A percentile compares a stretch with the other conserved stretches of the same genome.
phyloP scores from a whole-genome alignment of 2,888 invertebrate genomes.

The Conchocele bisecta region DNA sequence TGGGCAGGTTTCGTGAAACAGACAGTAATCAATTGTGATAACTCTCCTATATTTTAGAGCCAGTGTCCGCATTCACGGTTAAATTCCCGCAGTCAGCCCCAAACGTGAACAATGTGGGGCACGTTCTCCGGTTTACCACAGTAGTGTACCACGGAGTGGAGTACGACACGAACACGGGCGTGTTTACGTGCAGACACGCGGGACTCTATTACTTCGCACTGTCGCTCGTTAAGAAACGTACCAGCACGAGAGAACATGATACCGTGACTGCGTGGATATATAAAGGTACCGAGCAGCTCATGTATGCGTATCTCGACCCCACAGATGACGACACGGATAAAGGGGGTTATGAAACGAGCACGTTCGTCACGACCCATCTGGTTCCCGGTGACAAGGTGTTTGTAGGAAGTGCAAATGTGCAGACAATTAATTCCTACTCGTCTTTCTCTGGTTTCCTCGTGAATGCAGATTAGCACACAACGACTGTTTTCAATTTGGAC shows the following conservation, averaged over 20 bases:
- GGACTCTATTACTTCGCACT: background rate
- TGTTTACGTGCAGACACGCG: background rate
- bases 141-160: background rate
- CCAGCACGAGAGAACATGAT: background rate
- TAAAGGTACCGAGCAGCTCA: background rate
- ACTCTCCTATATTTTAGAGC: no score
- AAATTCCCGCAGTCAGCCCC: no score
- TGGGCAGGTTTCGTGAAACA: no score
- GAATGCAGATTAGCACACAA: background rate
- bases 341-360: background rate
- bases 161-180: background rate
- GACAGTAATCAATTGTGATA: no score
- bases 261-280: background rate
- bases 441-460: background rate
- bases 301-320: background rate
- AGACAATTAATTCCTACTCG: background rate
- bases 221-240: background rate
- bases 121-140: no score
- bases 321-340: background rate
- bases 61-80: no score
- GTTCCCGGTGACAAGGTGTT: background rate
- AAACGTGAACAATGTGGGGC: no score
- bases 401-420: background rate
- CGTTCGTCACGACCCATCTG: background rate
- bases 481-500: no score